Conservation (phyloP, 2,113 vertebrate species). For the Colaptes auratus region DNA sequence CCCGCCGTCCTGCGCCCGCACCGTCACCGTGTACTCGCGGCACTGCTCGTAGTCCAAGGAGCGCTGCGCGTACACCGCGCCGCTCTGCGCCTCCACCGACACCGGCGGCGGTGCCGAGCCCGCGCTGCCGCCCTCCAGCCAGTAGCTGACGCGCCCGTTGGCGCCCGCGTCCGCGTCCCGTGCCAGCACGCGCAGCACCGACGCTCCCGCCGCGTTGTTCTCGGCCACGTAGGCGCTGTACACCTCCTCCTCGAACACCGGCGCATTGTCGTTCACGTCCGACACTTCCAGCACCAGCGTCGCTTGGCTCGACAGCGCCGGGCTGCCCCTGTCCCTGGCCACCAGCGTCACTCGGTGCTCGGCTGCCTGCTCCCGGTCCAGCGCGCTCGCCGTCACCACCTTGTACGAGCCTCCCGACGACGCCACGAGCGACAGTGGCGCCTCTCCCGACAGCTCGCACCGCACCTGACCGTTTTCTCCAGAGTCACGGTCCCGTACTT, state of each 20-base stretch:
- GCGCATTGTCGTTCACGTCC: conserved; percentile 35
- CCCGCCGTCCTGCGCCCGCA: no score
- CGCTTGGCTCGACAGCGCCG: background rate
- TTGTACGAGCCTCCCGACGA: conserved; percentile 57
- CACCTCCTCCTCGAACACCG: background rate
- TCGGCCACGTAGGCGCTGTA: no score
- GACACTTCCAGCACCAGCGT: background rate
- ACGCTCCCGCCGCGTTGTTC: no score
- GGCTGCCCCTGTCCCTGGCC: background rate
- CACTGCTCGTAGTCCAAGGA: no score
- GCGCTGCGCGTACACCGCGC: no score
- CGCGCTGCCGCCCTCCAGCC: no score
- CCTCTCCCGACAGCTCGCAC: conserved; percentile 43
- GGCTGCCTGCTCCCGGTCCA: no score
- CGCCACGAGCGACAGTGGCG: conserved; percentile 6
- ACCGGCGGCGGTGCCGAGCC: no score
- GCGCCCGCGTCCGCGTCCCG: background rate
- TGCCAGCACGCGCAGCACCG: background rate
- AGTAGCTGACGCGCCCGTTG: no score
- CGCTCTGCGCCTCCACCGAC: no score
- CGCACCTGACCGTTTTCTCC: background rate
- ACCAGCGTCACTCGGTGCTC: background rate
- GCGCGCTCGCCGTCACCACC: conserved; percentile 53
- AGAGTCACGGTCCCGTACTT: rapidly evolving
- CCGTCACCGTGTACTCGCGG: no score